Percentiles rank a stretch among this genome's conserved stretches.
Evolutionary conservation across 2,888 invertebrate species (phyloP).

Genomic region (Helleia helle): DNA sequence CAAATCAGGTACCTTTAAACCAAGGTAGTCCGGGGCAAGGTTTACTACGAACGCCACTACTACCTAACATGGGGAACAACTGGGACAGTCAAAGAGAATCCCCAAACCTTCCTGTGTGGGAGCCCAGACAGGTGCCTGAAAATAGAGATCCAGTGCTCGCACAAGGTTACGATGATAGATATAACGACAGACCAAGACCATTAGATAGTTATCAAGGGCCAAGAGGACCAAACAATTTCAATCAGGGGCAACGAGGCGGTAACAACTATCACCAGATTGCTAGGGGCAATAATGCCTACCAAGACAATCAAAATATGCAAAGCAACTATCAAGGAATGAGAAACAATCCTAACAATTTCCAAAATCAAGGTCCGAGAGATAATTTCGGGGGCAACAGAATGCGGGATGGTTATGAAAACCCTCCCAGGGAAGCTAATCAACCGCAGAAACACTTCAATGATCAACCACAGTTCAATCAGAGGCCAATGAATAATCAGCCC

Average conservation of each 20-base stretch:
- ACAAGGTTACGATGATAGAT: slow-evolving; percentile 3
- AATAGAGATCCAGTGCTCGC: slow-evolving; percentile 9
- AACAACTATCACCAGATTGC: slow-evolving; percentile 12
- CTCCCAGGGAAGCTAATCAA: neutral
- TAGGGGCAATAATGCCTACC: slow-evolving; percentile 7
- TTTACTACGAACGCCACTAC: neutral
- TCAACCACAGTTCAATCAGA: slow-evolving; percentile 15
- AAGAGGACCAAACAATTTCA: slow-evolving; percentile 10
- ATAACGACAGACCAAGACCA: slow-evolving; percentile 1
- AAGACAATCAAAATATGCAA: neutral
- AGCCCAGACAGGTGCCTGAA: slow-evolving; percentile 10
- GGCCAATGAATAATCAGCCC: slow-evolving; percentile 9
- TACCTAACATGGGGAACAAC: slow-evolving; percentile 7
- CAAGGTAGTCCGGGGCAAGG: neutral
- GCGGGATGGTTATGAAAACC: slow-evolving; percentile 20
- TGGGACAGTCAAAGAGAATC: slow-evolving; percentile 9
- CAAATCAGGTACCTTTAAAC: slow-evolving; percentile 10
- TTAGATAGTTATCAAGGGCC: slow-evolving; percentile 14
- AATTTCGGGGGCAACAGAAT: slow-evolving; percentile 30
- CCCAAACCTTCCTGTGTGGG: slow-evolving; percentile 11
- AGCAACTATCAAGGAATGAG: neutral
- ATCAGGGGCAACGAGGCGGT: slow-evolving; percentile 14
- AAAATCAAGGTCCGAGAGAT: slow-evolving; percentile 29
- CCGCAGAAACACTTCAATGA: neutral
- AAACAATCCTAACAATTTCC: slow-evolving; percentile 22